Percentiles rank a stretch among this genome's conserved stretches.
phyloP scores from a whole-genome alignment of 2,113 vertebrate genomes.

The Azemiops feae region DNA sequence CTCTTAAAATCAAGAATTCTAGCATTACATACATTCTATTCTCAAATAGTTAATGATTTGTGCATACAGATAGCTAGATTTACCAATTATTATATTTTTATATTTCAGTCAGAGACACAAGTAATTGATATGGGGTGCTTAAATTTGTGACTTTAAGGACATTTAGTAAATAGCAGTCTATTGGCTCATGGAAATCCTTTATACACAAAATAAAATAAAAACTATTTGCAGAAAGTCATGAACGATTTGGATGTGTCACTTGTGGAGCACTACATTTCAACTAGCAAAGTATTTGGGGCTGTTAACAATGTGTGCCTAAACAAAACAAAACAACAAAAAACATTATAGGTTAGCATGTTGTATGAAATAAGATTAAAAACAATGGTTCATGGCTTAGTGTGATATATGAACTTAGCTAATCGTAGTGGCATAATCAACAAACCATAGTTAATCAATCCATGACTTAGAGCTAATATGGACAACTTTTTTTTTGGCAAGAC shows the following conservation, averaged over 20 bases:
- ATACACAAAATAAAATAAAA: background rate
- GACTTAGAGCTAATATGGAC: background rate
- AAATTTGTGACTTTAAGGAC: background rate
- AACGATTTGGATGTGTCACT: background rate
- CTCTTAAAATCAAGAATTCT: background rate
- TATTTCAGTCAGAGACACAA: background rate
- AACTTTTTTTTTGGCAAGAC: background rate
- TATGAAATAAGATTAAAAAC: background rate
- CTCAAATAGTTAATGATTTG: background rate
- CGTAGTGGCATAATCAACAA: background rate
- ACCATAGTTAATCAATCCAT: background rate
- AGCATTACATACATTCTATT: background rate
- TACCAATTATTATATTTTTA: background rate
- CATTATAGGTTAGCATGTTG: background rate
- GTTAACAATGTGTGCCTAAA: background rate
- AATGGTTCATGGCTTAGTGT: background rate
- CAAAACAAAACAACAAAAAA: background rate
- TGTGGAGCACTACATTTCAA: background rate
- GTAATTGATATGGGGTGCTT: background rate
- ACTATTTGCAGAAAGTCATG: background rate
- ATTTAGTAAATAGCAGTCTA: background rate
- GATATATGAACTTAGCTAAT: background rate
- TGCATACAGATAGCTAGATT: background rate
- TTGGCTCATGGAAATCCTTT: background rate
- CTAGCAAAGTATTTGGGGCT: background rate